Percentiles rank a stretch among this genome's conserved stretches.
Evolutionary conservation across 64 coral and sea anemone genomes (phyloP).

Genomic region (Montipora efflorescens): DNA sequence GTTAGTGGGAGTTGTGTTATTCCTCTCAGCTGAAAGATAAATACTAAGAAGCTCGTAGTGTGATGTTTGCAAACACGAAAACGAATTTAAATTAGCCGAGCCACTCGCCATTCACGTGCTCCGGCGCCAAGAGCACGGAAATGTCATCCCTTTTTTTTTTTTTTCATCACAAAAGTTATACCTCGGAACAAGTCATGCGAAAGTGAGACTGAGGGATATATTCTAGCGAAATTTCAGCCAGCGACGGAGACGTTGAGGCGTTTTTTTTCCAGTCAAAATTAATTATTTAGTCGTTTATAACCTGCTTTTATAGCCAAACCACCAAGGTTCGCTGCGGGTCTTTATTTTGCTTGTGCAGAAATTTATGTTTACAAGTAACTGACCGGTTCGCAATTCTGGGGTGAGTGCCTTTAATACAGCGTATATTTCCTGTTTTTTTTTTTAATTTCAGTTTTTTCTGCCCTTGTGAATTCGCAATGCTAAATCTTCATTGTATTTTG

Average conservation of each 20-base stretch:
- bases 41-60: not conserved
- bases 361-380: not conserved
- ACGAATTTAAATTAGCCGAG: constrained; percentile 13
- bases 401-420: not conserved
- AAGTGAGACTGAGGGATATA: not conserved
- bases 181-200: not conserved
- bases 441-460: not conserved
- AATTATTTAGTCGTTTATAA: not conserved
- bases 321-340: not conserved
- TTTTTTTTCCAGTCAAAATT: not conserved
- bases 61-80: constrained; percentile 7
- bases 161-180: no score
- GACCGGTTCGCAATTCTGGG: not conserved
- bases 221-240: not conserved
- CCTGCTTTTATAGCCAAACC: not conserved
- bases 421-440: not conserved
- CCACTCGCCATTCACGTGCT: constrained; percentile 33
- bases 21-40: not conserved
- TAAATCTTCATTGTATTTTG: not conserved
- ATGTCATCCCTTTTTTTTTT: not conserved
- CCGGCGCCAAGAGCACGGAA: not conserved
- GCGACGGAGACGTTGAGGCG: not conserved
- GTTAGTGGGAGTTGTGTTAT: not conserved
- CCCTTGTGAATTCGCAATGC: not conserved
- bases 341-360: not conserved